These are phyloP conservation scores for Prolemur simus DNA, from an alignment of 2,113 vertebrate species.

Conservation along the genomic window DNA sequence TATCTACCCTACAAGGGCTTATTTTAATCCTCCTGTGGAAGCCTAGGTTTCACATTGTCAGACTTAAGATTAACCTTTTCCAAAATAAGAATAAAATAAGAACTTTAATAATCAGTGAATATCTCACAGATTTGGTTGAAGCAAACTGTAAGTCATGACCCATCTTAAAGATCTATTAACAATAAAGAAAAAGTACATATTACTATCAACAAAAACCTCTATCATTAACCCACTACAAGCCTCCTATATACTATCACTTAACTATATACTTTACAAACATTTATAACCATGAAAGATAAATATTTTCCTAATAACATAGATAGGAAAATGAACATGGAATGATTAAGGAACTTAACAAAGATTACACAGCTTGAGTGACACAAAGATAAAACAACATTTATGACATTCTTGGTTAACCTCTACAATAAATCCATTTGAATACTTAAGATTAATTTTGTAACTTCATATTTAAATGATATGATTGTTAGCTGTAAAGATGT, in stretches of 20 bases:
- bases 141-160: background rate
- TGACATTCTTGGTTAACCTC: slow-evolving; percentile 12
- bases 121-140: background rate
- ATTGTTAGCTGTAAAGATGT: background rate
- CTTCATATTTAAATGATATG: background rate
- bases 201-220: background rate
- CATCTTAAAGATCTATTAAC: background rate
- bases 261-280: background rate
- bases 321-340: background rate
- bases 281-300: background rate
- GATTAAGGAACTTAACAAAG: background rate
- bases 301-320: background rate
- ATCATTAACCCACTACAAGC: background rate
- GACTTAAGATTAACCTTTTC: background rate
- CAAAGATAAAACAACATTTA: slow-evolving; percentile 11
- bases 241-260: background rate
- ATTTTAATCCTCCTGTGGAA: background rate
- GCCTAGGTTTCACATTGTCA: background rate
- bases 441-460: slow-evolving; percentile 1
- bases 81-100: background rate
- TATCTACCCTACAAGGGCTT: background rate
- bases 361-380: background rate
- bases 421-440: background rate
- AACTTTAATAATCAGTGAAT: slow-evolving; percentile 3
- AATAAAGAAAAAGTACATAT: background rate